Base-by-base conservation (phyloP, 2,113 vertebrate species). In the Mobula birostris region DNA sequence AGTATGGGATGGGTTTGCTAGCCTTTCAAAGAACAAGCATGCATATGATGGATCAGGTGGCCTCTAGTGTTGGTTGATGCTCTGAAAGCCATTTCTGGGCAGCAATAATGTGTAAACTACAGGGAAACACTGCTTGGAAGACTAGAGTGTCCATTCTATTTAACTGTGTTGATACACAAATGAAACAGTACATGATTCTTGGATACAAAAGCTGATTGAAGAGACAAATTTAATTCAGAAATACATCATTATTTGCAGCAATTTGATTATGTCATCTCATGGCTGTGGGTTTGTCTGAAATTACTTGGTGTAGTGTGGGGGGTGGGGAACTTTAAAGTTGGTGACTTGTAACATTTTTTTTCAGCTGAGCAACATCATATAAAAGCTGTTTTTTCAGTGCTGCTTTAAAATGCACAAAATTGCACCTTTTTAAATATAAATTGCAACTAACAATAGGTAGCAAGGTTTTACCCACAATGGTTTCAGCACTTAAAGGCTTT, bases 351-450 rank as follows among this genome's bases (percentile, higher is more conserved):
- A 27, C 36, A 21, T 48, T 93, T 93, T 48, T 74, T 92, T 93
- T 40, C 0, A 11, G 74, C 91, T 93, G 56, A 56, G 40, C 19
- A 21, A 7, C 40, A 76, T 40, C 40, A 29, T 93, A 15, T 74
- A 48, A 74, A 93, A 93, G 91, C 61, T n/a, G 27, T 92, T 40
- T 48, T 92, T 92, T 92, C 27, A 74, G 72, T 40, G 32, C 32
- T 93, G 91, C 68, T 29, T 93, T 93, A 93, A 93, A 93, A 93
- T 93, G 91, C 91, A 93, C 66, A 93, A 93, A 93, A 93, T 93
- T 93, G 91, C 91, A 93, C 91, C 91, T 48, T 93, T 93, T 93
- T 93, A 93, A 93, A 93, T 93, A 74, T 93, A 72, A 93, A 93
- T 93, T 93, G 68, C 72, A 74, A 66, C 68, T 93, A 93, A 93